Base-by-base conservation (phyloP, 2,113 vertebrate species). In the Echinops telfairi region DNA sequence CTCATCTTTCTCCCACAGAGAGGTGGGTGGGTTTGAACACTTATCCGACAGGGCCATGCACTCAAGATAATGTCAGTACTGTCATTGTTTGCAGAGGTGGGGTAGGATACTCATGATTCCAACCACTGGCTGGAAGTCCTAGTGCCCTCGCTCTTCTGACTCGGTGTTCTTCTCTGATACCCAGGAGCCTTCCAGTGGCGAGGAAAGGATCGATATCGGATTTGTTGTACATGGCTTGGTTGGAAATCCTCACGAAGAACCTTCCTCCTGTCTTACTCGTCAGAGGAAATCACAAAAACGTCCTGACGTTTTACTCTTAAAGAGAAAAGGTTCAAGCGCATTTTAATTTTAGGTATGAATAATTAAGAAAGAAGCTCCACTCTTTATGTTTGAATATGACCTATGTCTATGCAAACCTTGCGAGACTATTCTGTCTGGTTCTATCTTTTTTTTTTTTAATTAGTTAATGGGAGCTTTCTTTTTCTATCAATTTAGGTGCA, bases 251-350 rank as follows among this genome's bases (percentile, higher is more conserved):
- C 94, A 99, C 99, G 6, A 99, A 98, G 96, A 99, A 99, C 93
- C 99, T 99, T 70, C 99, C 99, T 95, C 99, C 99, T 43, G 97
- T 98, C 68, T 92, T 99, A 96, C 98, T 99, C 96, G 98, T 99
- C 85, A 98, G 99, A 97, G 99, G 99, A 91, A 99, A 99, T 97
- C 99, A 99, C 98, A 99, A 99, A 98, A 99, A 99, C 14, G 99
- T 99, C 73, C 98, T 99, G 57, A 99, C 99, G 29, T 99, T 99
- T 98, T 99, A 99, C 97, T 99, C 99, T 27, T 99, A 95, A 96
- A 87, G 2, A n/a, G 10, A 79, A 80, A 76, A 79, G 31, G 88
- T 95, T 19, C 90, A 23, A 87, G 25, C 76, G 78, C 62, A 22
- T 81, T 96, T 83, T 31, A 92, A 89, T 94, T 90, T 93, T 95